phyloP scores from a whole-genome alignment of 2,113 vertebrate genomes.

The Calyptommatus sinebrachiatus region DNA sequence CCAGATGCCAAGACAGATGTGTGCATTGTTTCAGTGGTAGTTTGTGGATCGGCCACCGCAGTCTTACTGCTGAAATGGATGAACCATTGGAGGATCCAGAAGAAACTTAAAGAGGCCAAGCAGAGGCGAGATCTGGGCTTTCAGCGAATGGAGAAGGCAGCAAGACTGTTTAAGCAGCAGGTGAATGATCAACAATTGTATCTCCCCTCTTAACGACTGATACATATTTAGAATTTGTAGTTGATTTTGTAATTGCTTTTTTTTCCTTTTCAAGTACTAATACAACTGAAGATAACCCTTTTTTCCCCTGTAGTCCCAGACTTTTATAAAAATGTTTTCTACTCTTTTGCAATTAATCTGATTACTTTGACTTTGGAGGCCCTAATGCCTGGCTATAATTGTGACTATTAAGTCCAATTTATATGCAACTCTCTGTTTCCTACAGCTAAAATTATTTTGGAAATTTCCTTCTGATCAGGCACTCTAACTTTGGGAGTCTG shows the following conservation, averaged over 20 bases:
- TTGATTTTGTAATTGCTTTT: not conserved
- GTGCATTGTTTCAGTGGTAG: not conserved
- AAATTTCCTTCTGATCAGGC: not conserved
- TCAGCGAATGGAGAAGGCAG: constrained; percentile 29
- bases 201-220: too few species aligned
- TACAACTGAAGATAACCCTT: not conserved
- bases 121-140: constrained; percentile 1
- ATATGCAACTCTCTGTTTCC: not conserved
- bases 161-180: constrained; percentile 26
- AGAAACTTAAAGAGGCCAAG: constrained; percentile 26
- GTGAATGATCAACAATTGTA: not conserved
- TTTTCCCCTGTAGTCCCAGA: not conserved
- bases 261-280: not conserved
- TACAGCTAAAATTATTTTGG: not conserved
- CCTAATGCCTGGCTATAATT: not conserved
- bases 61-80: constrained; percentile 9
- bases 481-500: not conserved
- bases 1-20: not conserved
- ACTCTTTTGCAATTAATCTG: not conserved
- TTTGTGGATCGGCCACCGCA: constrained; percentile 13
- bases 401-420: too few species aligned
- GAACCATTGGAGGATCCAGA: constrained; percentile 11
- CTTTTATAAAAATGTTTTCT: not conserved
- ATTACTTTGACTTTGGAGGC: not conserved
- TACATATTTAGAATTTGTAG: not conserved